phyloP scores from a whole-genome alignment of 2,797 vertebrate species.

The Ispidina picta region DNA sequence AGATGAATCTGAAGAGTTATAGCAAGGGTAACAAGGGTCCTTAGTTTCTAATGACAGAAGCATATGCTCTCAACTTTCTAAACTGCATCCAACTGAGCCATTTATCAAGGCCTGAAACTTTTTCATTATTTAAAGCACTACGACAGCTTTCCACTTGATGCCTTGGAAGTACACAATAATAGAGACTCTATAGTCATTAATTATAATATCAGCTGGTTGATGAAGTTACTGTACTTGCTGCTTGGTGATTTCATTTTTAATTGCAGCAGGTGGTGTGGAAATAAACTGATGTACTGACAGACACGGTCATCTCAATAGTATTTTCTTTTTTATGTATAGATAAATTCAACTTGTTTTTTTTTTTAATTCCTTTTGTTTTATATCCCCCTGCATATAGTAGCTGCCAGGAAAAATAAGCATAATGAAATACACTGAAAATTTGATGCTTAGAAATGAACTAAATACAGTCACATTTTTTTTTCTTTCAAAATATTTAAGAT shows the following conservation, averaged over 20 bases:
- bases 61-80: constrained; percentile 69
- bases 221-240: constrained; percentile 51
- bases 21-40: constrained; percentile 67
- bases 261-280: constrained; percentile 50
- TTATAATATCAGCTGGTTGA: constrained; percentile 64
- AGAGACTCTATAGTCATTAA: constrained; percentile 66
- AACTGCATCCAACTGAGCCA: constrained; percentile 68
- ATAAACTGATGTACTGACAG: constrained; percentile 37
- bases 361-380: constrained; percentile 29
- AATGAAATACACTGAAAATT: not conserved
- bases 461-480: not conserved
- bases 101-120: constrained; percentile 68
- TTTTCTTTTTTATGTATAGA: constrained; percentile 51
- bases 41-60: constrained; percentile 61
- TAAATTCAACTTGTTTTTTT: constrained; percentile 15
- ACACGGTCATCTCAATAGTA: not conserved
- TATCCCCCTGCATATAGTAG: not conserved
- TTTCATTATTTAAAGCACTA: constrained; percentile 73
- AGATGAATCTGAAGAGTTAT: constrained; percentile 70
- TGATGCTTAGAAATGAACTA: not conserved
- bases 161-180: constrained; percentile 65
- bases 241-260: constrained; percentile 54
- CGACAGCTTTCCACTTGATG: constrained; percentile 65
- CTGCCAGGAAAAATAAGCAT: not conserved
- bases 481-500: not conserved